Percentiles rank a stretch among this genome's conserved stretches.
Evolutionary conservation across 2,888 invertebrate genomes (phyloP).

Genomic region (Melolontha melolontha): DNA sequence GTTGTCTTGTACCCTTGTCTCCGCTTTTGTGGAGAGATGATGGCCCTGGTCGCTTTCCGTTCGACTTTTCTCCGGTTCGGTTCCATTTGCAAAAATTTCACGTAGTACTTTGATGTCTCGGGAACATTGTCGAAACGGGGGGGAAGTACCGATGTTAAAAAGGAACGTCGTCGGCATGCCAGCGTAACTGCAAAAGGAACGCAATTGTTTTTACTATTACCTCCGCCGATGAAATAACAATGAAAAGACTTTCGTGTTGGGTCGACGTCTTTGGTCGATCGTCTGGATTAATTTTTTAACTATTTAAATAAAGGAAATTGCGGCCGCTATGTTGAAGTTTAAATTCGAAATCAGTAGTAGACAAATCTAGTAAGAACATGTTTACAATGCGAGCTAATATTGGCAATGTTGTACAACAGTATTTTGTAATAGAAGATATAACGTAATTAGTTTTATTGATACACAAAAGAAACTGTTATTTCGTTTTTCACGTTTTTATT

Average conservation of each 20-base stretch:
- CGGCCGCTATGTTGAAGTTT: background rate
- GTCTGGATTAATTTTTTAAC: constrained; percentile 26
- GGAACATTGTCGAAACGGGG: constrained; percentile 17
- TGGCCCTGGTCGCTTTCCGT: constrained; percentile 13
- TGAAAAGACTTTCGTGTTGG: constrained; percentile 5
- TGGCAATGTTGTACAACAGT: no score
- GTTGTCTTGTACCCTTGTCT: background rate
- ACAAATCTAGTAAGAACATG: no score
- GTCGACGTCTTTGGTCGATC: constrained; percentile 16
- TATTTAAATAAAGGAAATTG: constrained; percentile 8
- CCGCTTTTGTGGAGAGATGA: background rate
- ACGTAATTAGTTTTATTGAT: no score
- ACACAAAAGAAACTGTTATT: no score
- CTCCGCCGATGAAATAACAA: constrained; percentile 44
- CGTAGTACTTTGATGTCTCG: constrained; percentile 51
- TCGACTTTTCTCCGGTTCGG: constrained; percentile 16
- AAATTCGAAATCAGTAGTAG: background rate
- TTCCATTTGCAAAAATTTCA: constrained; percentile 51
- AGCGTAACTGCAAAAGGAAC: constrained; percentile 38
- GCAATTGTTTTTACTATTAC: constrained; percentile 48
- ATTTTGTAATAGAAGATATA: no score
- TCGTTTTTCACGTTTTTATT: no score
- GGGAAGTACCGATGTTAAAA: constrained; percentile 10
- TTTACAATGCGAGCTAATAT: no score
- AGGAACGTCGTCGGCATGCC: constrained; percentile 22